phyloP scores from a whole-genome alignment of 2,888 invertebrate species.

The Nemotelus nigrinus region DNA sequence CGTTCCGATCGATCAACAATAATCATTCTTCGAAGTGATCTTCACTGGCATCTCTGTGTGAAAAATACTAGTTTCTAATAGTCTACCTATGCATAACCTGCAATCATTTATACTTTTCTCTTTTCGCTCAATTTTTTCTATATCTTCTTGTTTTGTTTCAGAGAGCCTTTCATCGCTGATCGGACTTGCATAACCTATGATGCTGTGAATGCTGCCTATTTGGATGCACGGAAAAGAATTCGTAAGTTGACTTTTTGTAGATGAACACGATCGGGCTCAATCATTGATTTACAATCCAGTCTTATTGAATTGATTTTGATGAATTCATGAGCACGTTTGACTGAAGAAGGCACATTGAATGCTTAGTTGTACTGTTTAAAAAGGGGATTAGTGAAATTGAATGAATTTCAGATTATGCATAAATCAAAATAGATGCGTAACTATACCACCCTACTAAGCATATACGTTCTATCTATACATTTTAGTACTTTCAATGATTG shows the following conservation, averaged over 20 bases:
- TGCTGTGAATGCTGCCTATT: slow-evolving; percentile 87
- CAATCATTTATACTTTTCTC: slow-evolving; percentile 8
- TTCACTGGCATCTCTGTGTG: neutral
- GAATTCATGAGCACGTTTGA: too few relatives aligned
- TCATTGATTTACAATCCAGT: too few relatives aligned
- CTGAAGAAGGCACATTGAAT: too few relatives aligned
- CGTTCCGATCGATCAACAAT: neutral
- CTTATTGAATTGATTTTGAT: too few relatives aligned
- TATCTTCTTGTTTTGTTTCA: slow-evolving; percentile 49
- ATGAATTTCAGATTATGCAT: too few relatives aligned
- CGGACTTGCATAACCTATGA: slow-evolving; percentile 90
- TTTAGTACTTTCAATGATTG: too few relatives aligned
- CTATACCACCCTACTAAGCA: too few relatives aligned
- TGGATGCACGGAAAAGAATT: slow-evolving; percentile 86
- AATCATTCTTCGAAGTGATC: neutral
- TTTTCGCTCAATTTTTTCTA: slow-evolving; percentile 38
- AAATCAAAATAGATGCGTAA: too few relatives aligned
- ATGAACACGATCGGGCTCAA: too few relatives aligned
- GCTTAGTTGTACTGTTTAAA: too few relatives aligned
- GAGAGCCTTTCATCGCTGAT: slow-evolving; percentile 69
- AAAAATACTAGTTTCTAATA: slow-evolving; percentile 14
- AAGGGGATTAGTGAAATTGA: too few relatives aligned
- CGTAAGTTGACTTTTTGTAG: slow-evolving; percentile 71
- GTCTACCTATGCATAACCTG: neutral
- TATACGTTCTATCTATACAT: too few relatives aligned